These are phyloP conservation scores for Scaptodrosophila lebanonensis DNA, from an alignment of 1,140 invertebrate species.

Conservation along the genomic window DNA sequence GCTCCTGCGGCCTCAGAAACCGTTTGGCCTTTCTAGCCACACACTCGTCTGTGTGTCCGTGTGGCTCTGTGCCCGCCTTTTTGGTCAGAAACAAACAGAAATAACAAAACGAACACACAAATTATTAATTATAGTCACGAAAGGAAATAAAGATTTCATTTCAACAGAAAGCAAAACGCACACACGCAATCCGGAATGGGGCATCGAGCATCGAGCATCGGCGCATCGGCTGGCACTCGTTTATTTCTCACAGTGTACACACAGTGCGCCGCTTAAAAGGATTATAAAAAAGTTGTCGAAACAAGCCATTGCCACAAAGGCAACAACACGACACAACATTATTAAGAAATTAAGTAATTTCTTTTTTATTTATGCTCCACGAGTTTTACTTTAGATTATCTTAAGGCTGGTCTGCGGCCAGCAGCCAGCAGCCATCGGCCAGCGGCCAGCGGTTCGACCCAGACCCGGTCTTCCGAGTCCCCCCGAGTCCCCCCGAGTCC, in stretches of 20 bases:
- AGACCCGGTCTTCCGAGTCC: no score
- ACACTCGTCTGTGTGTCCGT: slow-evolving; percentile 2
- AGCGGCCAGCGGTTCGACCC: no score
- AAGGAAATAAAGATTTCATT: slow-evolving; percentile 77
- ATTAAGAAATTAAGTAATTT: slow-evolving; percentile 76
- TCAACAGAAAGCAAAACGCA: slow-evolving; percentile 68
- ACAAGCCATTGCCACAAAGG: slow-evolving; percentile 64
- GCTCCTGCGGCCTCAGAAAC: slow-evolving; percentile 15
- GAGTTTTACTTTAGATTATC: slow-evolving; percentile 76
- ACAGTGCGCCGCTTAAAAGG: slow-evolving; percentile 55
- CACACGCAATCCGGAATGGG: not conserved
- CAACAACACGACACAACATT: slow-evolving; percentile 52
- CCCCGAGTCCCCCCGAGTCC: no score
- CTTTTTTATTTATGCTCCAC: slow-evolving; percentile 74
- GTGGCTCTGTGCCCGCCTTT: not conserved
- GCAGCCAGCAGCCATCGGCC: no score
- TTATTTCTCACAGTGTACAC: slow-evolving; percentile 61
- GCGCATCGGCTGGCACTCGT: slow-evolving; percentile 61
- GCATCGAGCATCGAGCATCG: slow-evolving; percentile 12
- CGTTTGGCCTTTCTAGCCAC: slow-evolving; percentile 27
- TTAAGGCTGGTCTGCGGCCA: no score
- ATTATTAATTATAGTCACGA: slow-evolving; percentile 76
- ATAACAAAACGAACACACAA: slow-evolving; percentile 44
- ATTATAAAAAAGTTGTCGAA: slow-evolving; percentile 75
- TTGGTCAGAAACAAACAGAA: slow-evolving; percentile 11